Evolutionary conservation across 2,113 vertebrate genomes (phyloP).

Genomic region (Psilopsiagon aurifrons): DNA sequence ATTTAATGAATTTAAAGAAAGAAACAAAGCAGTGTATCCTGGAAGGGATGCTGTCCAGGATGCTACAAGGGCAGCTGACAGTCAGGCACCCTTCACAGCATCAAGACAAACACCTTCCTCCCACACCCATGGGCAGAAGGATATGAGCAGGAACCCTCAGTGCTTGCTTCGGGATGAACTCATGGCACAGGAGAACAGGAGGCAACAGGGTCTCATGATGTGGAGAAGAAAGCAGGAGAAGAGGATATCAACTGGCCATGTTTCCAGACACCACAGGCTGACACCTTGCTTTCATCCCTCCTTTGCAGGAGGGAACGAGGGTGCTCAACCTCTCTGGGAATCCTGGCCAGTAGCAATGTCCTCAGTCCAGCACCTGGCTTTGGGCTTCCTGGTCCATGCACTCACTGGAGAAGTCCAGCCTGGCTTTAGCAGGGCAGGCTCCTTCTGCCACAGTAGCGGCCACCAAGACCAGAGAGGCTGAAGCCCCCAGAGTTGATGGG

Average conservation of each 20-base stretch:
- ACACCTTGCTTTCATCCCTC: background rate
- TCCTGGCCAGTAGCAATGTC: background rate
- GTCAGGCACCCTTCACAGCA: background rate
- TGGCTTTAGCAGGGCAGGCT: background rate
- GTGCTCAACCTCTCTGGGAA: background rate
- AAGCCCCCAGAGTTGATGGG: background rate
- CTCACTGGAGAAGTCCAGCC: background rate
- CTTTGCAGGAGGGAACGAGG: accelerated
- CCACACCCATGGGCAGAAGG: background rate
- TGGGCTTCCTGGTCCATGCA: background rate
- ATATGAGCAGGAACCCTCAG: background rate
- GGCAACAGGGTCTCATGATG: background rate
- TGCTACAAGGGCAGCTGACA: background rate
- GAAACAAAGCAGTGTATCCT: background rate
- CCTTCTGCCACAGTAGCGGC: background rate
- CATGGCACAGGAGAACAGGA: background rate
- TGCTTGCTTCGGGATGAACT: background rate
- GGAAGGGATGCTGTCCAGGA: background rate
- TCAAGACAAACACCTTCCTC: background rate
- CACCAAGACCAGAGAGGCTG: background rate
- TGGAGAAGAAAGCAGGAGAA: background rate
- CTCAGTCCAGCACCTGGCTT: background rate
- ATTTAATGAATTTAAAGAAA: background rate
- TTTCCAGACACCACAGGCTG: background rate
- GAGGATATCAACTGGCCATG: too few relatives aligned